Conservation (phyloP, 2,797 vertebrate genomes). For the Premnoplex brunnescens region DNA sequence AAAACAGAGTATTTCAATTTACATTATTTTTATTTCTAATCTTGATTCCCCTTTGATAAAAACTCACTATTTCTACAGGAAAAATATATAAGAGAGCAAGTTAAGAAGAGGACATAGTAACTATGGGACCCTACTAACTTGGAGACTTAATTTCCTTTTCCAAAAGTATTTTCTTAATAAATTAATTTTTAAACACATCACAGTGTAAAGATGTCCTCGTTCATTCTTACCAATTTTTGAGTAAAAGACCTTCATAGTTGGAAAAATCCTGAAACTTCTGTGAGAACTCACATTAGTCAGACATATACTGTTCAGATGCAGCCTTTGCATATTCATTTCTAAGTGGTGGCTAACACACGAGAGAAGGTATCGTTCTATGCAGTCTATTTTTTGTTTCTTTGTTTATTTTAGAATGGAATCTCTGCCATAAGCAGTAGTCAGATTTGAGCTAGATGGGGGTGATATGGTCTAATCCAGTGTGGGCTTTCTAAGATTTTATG, state of each 20-base stretch:
- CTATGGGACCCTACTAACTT: not conserved
- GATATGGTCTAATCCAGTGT: not conserved
- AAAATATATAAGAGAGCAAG: not conserved
- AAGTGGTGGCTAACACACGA: fast-evolving
- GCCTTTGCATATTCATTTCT: not conserved
- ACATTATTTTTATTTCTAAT: not conserved
- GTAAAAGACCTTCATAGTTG: not conserved
- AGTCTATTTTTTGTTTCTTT: not conserved
- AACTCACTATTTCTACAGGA: not conserved
- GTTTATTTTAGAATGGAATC: not conserved
- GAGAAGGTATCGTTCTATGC: fast-evolving
- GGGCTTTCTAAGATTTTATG: not conserved
- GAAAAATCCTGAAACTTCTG: not conserved
- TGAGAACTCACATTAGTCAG: not conserved
- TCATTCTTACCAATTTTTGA: not conserved
- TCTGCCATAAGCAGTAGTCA: not conserved
- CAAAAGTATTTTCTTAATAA: not conserved
- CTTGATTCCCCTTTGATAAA: not conserved
- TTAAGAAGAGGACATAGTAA: not conserved
- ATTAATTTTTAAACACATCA: not conserved
- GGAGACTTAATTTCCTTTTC: not conserved
- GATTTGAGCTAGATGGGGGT: not conserved
- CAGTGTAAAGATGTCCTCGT: not conserved
- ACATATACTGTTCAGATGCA: not conserved
- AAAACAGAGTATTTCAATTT: not conserved